Percentiles rank a stretch among this genome's conserved stretches.
Conservation (phyloP, 2,888 invertebrate species). For the Melipona bicolor region DNA sequence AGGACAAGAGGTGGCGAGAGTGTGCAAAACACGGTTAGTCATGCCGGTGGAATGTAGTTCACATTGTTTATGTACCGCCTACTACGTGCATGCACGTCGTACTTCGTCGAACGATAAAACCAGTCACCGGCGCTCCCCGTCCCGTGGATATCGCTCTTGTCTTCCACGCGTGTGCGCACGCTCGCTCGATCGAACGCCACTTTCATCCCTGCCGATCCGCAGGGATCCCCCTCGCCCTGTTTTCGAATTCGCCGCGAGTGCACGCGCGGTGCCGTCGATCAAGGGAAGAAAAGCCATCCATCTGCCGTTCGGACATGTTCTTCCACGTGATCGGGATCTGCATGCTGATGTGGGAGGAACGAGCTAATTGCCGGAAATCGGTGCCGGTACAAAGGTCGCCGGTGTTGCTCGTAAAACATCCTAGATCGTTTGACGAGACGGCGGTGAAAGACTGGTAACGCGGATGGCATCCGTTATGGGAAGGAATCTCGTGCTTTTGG, state of each 20-base stretch:
- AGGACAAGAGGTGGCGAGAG: conserved; percentile 60
- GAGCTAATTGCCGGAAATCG: conserved; percentile 29
- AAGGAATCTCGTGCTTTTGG: neutral
- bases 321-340: conserved; percentile 17
- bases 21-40: conserved; percentile 70
- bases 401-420: conserved; percentile 11
- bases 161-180: neutral
- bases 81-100: conserved; percentile 63
- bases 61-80: conserved; percentile 71
- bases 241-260: conserved; percentile 17
- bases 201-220: conserved; percentile 50
- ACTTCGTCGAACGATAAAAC: conserved; percentile 56
- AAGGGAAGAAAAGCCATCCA: neutral
- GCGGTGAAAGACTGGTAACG: conserved; percentile 9
- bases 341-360: conserved; percentile 2
- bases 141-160: conserved; percentile 15
- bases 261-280: too few species aligned
- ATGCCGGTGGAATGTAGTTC: conserved; percentile 74
- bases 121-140: conserved; percentile 53
- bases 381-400: conserved; percentile 11
- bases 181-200: conserved; percentile 12
- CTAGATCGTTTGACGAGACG: conserved; percentile 6
- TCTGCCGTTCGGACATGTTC: neutral
- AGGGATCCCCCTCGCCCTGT: neutral
- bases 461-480: conserved; percentile 4